Percentiles rank a stretch among this genome's conserved stretches.
Evolutionary conservation across 1,140 invertebrate species (phyloP).

Genomic region (Pantala flavescens): DNA sequence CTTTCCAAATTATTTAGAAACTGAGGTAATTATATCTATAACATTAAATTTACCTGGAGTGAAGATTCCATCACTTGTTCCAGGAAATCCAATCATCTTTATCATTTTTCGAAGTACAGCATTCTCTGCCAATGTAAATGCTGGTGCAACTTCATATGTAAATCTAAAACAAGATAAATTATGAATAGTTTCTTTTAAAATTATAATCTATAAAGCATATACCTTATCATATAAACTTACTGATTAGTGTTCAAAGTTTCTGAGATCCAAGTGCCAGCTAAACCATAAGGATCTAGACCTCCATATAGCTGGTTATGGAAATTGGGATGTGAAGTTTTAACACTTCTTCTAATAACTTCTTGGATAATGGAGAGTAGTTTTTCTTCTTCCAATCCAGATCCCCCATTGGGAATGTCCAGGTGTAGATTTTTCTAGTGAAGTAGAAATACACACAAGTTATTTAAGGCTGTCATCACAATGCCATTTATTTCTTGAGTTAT

Average conservation of each 20-base stretch:
- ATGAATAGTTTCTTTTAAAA: slow-evolving; percentile 15
- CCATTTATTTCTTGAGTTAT: no score
- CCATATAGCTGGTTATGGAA: slow-evolving; percentile 70
- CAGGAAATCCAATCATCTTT: slow-evolving; percentile 53
- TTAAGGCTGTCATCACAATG: no score
- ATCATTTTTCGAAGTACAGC: slow-evolving; percentile 50
- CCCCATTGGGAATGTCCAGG: slow-evolving; percentile 39
- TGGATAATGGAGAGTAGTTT: slow-evolving; percentile 41
- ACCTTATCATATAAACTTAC: slow-evolving; percentile 37
- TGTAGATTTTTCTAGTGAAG: background rate
- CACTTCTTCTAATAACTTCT: slow-evolving; percentile 52
- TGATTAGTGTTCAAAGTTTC: slow-evolving; percentile 69
- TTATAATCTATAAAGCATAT: background rate
- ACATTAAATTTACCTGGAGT: slow-evolving; percentile 36
- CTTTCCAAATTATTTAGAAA: no score
- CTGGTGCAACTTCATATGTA: slow-evolving; percentile 68
- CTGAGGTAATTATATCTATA: no score
- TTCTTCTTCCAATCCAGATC: slow-evolving; percentile 36
- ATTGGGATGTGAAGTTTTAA: slow-evolving; percentile 57
- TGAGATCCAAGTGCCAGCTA: slow-evolving; percentile 61
- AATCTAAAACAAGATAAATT: slow-evolving; percentile 40
- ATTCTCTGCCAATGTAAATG: slow-evolving; percentile 58
- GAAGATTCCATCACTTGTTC: slow-evolving; percentile 57
- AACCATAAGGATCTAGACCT: slow-evolving; percentile 58
- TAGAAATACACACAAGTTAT: no score